Evolutionary conservation across 2,113 vertebrate species (phyloP).

Genomic region (Rhagologus leucostigma): DNA sequence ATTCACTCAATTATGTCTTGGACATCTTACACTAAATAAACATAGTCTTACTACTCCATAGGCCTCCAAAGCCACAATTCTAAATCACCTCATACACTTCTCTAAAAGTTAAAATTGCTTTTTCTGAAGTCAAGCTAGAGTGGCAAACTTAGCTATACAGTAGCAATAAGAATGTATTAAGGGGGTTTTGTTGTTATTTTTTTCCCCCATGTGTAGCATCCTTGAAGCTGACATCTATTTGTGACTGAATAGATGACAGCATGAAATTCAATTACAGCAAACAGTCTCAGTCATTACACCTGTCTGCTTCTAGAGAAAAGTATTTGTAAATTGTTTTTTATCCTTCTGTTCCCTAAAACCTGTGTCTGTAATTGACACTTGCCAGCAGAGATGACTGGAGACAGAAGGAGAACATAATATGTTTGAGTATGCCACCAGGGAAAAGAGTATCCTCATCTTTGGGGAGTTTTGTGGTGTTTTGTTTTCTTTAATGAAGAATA

Average conservation of each 20-base stretch:
- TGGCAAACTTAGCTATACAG: not conserved
- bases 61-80: not conserved
- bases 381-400: conserved; percentile 71
- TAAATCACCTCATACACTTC: not conserved
- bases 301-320: conserved; percentile 75
- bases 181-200: not conserved
- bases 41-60: not conserved
- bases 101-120: not conserved
- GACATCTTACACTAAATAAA: not conserved
- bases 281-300: conserved; percentile 75
- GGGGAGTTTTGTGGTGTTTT: conserved; percentile 31
- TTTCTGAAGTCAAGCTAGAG: not conserved
- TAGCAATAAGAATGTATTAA: conserved; percentile 43
- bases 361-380: conserved; percentile 80
- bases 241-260: conserved; percentile 77
- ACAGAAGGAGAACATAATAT: conserved; percentile 70
- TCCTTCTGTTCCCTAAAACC: conserved; percentile 74
- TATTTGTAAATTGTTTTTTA: conserved; percentile 81
- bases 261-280: conserved; percentile 82
- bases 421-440: conserved; percentile 69
- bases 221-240: conserved; percentile 73
- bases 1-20: not conserved
- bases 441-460: conserved; percentile 57
- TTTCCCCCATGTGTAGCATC: conserved; percentile 34
- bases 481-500: conserved; percentile 68